A percentile compares a stretch with the other conserved stretches of the same genome.
Evolutionary conservation across 2,113 vertebrate species (phyloP).

Genomic region (Oreochromis niloticus): DNA sequence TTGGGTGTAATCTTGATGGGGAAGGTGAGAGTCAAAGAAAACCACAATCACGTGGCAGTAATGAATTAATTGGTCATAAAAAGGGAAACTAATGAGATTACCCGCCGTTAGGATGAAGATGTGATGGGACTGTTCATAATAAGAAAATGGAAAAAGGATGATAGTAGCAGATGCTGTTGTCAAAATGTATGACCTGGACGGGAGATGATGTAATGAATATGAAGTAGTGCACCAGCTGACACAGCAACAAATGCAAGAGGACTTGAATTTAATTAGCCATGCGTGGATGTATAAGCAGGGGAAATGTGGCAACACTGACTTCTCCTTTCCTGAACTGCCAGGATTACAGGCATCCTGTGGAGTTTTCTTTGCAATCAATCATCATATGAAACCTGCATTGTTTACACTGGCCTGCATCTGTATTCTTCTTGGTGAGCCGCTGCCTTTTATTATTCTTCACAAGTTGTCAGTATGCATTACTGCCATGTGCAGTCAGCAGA

Average conservation of each 20-base stretch:
- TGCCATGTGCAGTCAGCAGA: background rate
- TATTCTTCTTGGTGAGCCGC: background rate
- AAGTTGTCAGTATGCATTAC: background rate
- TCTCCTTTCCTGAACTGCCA: background rate
- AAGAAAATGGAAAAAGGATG: conserved; percentile 20
- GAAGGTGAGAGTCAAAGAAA: conserved; percentile 10
- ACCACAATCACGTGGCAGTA: conserved; percentile 24
- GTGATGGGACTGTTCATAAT: conserved; percentile 5
- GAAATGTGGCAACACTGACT: background rate
- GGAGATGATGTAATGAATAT: conserved; percentile 26
- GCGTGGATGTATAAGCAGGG: background rate
- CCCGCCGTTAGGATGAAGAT: conserved; percentile 26
- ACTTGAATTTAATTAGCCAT: conserved; percentile 20
- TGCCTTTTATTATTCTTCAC: background rate
- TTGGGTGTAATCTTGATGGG: conserved; percentile 19
- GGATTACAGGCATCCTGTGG: background rate
- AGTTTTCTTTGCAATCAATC: background rate
- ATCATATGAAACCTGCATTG: background rate
- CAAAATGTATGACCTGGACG: background rate
- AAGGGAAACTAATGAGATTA: conserved; percentile 29
- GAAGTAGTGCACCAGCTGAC: conserved; percentile 14
- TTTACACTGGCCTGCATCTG: background rate
- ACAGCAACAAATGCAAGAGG: background rate
- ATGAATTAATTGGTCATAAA: conserved; percentile 49
- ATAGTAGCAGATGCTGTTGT: conserved; percentile 39